A percentile compares a stretch with the other conserved stretches of the same genome.
phyloP scores from a whole-genome alignment of 2,888 invertebrate species.

The Lordiphosa fenestrarum region DNA sequence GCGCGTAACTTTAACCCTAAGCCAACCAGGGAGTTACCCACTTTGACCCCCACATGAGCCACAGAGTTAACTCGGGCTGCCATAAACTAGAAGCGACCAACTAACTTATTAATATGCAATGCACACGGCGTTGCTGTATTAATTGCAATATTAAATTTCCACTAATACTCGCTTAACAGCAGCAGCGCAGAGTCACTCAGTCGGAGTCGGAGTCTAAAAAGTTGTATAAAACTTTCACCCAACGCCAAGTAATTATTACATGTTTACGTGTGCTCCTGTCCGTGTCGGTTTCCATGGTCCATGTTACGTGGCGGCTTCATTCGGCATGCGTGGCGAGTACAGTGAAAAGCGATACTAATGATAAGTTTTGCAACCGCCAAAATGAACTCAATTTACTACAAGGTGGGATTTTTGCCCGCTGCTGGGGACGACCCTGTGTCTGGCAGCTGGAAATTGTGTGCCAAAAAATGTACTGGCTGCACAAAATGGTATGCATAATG shows the following conservation, averaged over 20 bases:
- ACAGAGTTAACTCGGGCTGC: slow-evolving; percentile 51
- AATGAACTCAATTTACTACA: slow-evolving; percentile 70
- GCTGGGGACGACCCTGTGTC: slow-evolving; percentile 21
- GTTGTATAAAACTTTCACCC: slow-evolving; percentile 44
- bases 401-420: slow-evolving; percentile 7
- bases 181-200: slow-evolving; percentile 28
- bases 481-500: slow-evolving; percentile 11
- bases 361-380: slow-evolving; percentile 68
- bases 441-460: slow-evolving; percentile 69
- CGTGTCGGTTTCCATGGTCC: slow-evolving; percentile 21
- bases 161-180: slow-evolving; percentile 66
- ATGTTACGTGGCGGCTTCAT: slow-evolving; percentile 39
- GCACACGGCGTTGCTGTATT: slow-evolving; percentile 74
- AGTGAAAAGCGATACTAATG: slow-evolving; percentile 78
- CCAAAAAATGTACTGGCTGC: slow-evolving; percentile 9
- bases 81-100: slow-evolving; percentile 38
- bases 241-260: slow-evolving; percentile 69
- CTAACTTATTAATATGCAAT: slow-evolving; percentile 73
- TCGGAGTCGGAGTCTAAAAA: slow-evolving; percentile 16
- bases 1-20: slow-evolving; percentile 36
- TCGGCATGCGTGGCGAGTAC: slow-evolving; percentile 57
- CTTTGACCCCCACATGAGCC: too few relatives aligned
- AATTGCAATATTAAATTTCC: slow-evolving; percentile 76
- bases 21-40: slow-evolving; percentile 52
- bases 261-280: slow-evolving; percentile 43